Conservation (phyloP, 2,888 invertebrate species). For the Ctenicera cuprea region DNA sequence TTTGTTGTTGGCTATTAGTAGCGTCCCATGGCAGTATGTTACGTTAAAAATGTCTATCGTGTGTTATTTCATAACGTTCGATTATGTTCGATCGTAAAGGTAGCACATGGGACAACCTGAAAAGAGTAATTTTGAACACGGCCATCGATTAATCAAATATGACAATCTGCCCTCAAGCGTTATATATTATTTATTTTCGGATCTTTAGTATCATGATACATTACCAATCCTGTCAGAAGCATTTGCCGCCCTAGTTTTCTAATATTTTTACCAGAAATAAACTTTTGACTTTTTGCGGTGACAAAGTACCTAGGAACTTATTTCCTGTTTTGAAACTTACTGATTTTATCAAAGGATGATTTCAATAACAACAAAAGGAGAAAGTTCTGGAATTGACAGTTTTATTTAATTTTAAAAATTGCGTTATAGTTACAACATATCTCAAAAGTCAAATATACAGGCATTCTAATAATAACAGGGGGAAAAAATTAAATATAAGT, state of each 20-base stretch:
- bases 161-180: constrained; percentile 64
- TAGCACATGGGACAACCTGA: constrained; percentile 43
- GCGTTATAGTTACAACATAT: not conserved
- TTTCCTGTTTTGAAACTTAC: constrained; percentile 17
- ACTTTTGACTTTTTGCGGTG: constrained; percentile 17
- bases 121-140: constrained; percentile 54
- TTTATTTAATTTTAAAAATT: constrained; percentile 13
- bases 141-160: constrained; percentile 64
- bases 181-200: constrained; percentile 66
- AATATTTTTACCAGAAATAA: constrained; percentile 52
- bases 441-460: not conserved
- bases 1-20: not conserved
- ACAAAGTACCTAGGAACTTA: constrained; percentile 20
- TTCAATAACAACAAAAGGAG: not conserved
- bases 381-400: not conserved
- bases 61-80: constrained; percentile 18
- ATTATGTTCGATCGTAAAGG: constrained; percentile 35
- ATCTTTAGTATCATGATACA: constrained; percentile 64
- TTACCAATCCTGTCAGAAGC: constrained; percentile 63
- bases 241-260: constrained; percentile 59
- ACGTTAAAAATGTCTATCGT: constrained; percentile 9
- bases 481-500: too few species aligned
- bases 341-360: constrained; percentile 5
- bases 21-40: not conserved
- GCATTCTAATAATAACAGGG: too few species aligned